Evolutionary conservation across 2,113 vertebrate genomes (phyloP).

Genomic region (Hypocryptadius cinnamomeus): DNA sequence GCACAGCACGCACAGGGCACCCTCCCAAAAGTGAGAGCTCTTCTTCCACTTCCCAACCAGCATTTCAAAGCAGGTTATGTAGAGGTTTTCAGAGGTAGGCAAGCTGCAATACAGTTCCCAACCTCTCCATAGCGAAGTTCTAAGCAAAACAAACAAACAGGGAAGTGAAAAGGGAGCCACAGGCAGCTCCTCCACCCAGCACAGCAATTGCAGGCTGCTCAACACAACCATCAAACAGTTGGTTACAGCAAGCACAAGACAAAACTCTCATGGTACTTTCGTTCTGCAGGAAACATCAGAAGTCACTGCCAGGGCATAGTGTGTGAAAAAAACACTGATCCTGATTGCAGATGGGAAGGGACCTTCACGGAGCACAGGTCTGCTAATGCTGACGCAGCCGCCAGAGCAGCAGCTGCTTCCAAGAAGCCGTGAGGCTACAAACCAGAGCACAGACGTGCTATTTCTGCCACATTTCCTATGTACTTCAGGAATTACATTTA

Average conservation of each 20-base stretch:
- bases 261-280: background rate
- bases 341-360: background rate
- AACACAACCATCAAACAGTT: background rate
- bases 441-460: background rate
- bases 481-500: background rate
- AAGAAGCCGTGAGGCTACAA: background rate
- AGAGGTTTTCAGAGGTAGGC: background rate
- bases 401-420: background rate
- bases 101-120: background rate
- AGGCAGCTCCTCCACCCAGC: background rate
- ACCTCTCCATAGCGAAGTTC: background rate
- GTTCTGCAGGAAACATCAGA: background rate
- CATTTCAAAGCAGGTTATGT: background rate
- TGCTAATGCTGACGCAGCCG: background rate
- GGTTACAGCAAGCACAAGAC: background rate
- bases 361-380: background rate
- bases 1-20: rapidly evolving
- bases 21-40: background rate
- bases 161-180: background rate
- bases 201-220: background rate
- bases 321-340: background rate
- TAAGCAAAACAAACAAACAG: background rate
- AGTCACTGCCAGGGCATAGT: background rate
- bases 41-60: background rate
- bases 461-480: background rate